phyloP scores from a whole-genome alignment of 2,888 invertebrate species.

The Leptinotarsa juncta region DNA sequence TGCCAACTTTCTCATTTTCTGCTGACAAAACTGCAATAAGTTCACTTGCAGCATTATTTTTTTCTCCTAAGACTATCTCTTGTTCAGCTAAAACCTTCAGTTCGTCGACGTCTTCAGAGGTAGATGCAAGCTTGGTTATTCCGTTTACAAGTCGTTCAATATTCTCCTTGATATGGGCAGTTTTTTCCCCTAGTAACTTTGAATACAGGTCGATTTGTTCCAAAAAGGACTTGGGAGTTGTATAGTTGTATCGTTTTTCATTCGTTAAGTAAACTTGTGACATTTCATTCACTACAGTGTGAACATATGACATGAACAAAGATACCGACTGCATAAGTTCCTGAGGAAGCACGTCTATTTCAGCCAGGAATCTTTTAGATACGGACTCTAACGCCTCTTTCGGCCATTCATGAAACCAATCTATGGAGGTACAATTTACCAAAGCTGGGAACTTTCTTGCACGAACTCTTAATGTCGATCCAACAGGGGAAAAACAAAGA shows the following conservation, averaged over 20 bases:
- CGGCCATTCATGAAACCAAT: slow-evolving; percentile 99
- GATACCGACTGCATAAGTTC: slow-evolving; percentile 76
- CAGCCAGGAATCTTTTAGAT: slow-evolving; percentile 82
- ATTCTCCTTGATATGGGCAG: slow-evolving; percentile 77
- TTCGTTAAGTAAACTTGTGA: slow-evolving; percentile 83
- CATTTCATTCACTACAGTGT: slow-evolving; percentile 88
- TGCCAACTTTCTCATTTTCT: slow-evolving; percentile 91
- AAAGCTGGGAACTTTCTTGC: slow-evolving; percentile 94
- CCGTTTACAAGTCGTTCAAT: slow-evolving; percentile 88
- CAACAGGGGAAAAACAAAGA: slow-evolving; percentile 95
- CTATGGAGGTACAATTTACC: slow-evolving; percentile 91
- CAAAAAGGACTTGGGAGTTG: slow-evolving; percentile 95
- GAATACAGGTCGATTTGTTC: slow-evolving; percentile 89
- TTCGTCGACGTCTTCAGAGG: slow-evolving; percentile 86
- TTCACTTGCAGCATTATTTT: slow-evolving; percentile 91
- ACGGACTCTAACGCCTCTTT: slow-evolving; percentile 91
- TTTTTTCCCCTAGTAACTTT: slow-evolving; percentile 77
- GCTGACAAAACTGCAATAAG: slow-evolving; percentile 87
- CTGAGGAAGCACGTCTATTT: slow-evolving; percentile 79
- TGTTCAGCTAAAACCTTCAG: slow-evolving; percentile 79
- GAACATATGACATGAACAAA: slow-evolving; percentile 90
- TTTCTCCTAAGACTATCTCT: slow-evolving; percentile 80
- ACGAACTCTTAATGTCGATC: slow-evolving; percentile 85
- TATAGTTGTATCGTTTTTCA: slow-evolving; percentile 93
- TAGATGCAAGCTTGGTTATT: slow-evolving; percentile 85